phyloP scores from a whole-genome alignment of 2,113 vertebrate genomes.

The Engraulis encrasicolus region DNA sequence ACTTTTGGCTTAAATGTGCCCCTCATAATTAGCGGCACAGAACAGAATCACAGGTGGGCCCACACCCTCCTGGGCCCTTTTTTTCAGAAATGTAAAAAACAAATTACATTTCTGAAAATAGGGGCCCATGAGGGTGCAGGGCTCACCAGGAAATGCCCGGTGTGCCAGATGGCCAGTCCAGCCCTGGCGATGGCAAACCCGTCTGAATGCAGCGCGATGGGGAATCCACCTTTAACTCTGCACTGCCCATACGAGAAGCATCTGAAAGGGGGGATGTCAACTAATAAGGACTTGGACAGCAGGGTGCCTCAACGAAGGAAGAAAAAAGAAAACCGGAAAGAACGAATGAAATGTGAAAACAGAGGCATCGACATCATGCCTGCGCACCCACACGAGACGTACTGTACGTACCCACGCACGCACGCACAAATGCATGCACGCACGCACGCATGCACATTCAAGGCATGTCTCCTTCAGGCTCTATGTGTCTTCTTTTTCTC shows the following conservation, averaged over 20 bases:
- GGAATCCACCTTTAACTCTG: neutral
- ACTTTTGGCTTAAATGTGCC: too few species aligned
- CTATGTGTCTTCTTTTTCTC: neutral
- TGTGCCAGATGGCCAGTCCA: too few species aligned
- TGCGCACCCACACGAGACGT: too few species aligned
- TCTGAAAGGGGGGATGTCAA: neutral
- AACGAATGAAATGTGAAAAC: too few species aligned
- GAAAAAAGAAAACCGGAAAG: neutral
- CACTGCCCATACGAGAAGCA: neutral
- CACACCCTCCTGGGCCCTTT: too few species aligned
- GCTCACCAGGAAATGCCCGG: too few species aligned
- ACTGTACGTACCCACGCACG: neutral
- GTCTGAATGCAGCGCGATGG: neutral
- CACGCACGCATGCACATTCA: neutral
- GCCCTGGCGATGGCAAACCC: too few species aligned
- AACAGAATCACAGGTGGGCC: too few species aligned
- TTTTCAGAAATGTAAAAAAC: too few species aligned
- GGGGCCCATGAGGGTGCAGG: too few species aligned
- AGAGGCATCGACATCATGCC: neutral
- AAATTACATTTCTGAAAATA: too few species aligned
- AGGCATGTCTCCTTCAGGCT: neutral
- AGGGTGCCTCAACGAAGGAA: neutral
- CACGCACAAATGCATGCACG: neutral
- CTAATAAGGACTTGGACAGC: neutral
- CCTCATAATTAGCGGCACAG: too few species aligned